Conservation (phyloP, 2,113 vertebrate genomes). For the Zosterops japonicus region DNA sequence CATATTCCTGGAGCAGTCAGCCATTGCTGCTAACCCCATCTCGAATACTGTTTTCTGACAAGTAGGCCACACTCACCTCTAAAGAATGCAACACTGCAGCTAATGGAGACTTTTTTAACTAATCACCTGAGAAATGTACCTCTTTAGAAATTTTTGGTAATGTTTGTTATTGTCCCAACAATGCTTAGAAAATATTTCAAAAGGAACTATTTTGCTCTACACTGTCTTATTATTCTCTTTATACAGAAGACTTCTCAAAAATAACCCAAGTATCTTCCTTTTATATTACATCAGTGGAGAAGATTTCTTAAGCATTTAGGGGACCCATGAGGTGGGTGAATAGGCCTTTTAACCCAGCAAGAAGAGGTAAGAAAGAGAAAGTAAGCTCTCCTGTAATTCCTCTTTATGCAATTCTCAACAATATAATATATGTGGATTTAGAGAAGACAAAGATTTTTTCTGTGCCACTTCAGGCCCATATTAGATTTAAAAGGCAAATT, state of each 20-base stretch:
- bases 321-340: background rate
- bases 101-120: background rate
- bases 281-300: background rate
- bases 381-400: background rate
- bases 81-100: background rate
- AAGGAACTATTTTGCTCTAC: background rate
- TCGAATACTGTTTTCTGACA: background rate
- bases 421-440: background rate
- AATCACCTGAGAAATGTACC: background rate
- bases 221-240: background rate
- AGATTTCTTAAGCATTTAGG: background rate
- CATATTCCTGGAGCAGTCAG: background rate
- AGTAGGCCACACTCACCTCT: background rate
- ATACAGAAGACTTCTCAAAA: background rate
- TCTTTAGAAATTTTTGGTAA: background rate
- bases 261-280: background rate
- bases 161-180: background rate
- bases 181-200: background rate
- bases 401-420: background rate
- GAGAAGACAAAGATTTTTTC: background rate
- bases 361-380: background rate
- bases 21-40: rapidly evolving
- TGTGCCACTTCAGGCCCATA: background rate
- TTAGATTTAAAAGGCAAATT: constrained; percentile 1
- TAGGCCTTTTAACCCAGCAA: background rate